Conservation (phyloP, 1,140 invertebrate species). For the Drosophila lini region DNA sequence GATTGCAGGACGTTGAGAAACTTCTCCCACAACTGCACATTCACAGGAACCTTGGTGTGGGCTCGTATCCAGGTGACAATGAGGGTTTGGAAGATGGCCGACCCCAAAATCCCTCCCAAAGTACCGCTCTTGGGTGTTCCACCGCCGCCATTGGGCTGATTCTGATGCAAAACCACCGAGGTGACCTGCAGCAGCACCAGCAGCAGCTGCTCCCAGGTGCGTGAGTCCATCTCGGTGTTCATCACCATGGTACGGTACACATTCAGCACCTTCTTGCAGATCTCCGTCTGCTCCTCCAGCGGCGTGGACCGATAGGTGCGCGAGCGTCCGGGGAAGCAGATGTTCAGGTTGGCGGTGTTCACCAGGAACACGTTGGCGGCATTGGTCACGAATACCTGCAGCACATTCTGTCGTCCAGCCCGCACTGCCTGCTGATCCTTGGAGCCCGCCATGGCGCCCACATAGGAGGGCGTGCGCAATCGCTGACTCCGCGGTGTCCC, state of each 20-base stretch:
- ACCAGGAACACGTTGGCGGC: constrained; percentile 97
- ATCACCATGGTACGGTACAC: constrained; percentile 99
- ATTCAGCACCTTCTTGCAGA: constrained; percentile 97
- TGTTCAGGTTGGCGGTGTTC: constrained; percentile 86
- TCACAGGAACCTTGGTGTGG: constrained; percentile 96
- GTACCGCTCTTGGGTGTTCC: constrained; percentile 85
- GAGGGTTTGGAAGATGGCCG: constrained; percentile 96
- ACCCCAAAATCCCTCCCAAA: constrained; percentile 89
- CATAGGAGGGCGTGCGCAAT: constrained; percentile 92
- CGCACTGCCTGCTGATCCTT: constrained; percentile 91
- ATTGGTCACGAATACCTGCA: constrained; percentile 97
- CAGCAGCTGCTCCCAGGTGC: constrained; percentile 96
- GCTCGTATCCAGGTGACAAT: constrained; percentile 99
- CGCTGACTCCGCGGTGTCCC: constrained; percentile 85
- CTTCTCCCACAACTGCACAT: constrained; percentile 96
- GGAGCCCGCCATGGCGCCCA: constrained; percentile 89
- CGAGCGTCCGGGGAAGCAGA: constrained; percentile 81
- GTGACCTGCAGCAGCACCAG: constrained; percentile 96
- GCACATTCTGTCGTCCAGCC: constrained; percentile 93
- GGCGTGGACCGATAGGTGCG: constrained; percentile 85
- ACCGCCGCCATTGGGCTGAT: constrained; percentile 85
- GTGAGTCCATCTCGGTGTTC: constrained; percentile 96
- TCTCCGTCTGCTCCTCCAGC: constrained; percentile 96
- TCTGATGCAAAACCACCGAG: constrained; percentile 93
- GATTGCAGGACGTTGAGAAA: constrained; percentile 95